Conservation (phyloP, 2,797 vertebrate species). For the Chelmon rostratus region DNA sequence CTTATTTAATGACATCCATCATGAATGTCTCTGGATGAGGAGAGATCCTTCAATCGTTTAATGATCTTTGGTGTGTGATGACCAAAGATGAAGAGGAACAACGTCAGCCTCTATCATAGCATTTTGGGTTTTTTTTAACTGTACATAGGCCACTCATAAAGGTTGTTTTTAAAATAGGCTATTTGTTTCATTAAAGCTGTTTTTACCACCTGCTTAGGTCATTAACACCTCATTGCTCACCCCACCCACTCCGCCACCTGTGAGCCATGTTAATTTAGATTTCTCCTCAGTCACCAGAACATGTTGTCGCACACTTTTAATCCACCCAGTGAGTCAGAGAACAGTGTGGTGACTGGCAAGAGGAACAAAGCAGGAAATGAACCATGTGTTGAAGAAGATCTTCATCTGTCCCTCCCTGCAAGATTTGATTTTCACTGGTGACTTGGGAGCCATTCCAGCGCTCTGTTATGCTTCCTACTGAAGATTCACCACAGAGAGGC, state of each 20-base stretch:
- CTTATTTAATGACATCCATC: slow-evolving; percentile 46
- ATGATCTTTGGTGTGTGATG: slow-evolving; percentile 50
- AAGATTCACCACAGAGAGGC: slow-evolving; percentile 13
- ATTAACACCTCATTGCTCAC: slow-evolving; percentile 63
- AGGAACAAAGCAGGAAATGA: slow-evolving; percentile 20
- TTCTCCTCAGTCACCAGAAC: slow-evolving; percentile 18
- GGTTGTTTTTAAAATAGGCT: slow-evolving; percentile 59
- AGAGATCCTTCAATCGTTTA: slow-evolving; percentile 20
- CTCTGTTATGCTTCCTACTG: slow-evolving; percentile 10
- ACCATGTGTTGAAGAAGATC: neutral
- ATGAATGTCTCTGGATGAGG: slow-evolving; percentile 38
- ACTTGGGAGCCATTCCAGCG: neutral
- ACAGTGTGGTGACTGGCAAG: neutral
- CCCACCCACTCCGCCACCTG: slow-evolving; percentile 48
- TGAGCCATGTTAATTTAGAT: slow-evolving; percentile 49
- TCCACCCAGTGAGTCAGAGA: neutral
- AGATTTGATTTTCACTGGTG: slow-evolving; percentile 9
- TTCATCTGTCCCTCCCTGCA: neutral
- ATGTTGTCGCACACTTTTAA: slow-evolving; percentile 16
- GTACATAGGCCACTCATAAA: slow-evolving; percentile 57
- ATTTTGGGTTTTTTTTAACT: slow-evolving; percentile 35
- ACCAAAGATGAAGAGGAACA: slow-evolving; percentile 46
- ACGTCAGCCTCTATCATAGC: slow-evolving; percentile 31
- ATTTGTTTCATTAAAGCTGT: slow-evolving; percentile 70
- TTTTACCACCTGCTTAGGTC: slow-evolving; percentile 61